A percentile compares a stretch with the other conserved stretches of the same genome.
Conservation (phyloP, 2,797 vertebrate species). For the Brotula barbata region DNA sequence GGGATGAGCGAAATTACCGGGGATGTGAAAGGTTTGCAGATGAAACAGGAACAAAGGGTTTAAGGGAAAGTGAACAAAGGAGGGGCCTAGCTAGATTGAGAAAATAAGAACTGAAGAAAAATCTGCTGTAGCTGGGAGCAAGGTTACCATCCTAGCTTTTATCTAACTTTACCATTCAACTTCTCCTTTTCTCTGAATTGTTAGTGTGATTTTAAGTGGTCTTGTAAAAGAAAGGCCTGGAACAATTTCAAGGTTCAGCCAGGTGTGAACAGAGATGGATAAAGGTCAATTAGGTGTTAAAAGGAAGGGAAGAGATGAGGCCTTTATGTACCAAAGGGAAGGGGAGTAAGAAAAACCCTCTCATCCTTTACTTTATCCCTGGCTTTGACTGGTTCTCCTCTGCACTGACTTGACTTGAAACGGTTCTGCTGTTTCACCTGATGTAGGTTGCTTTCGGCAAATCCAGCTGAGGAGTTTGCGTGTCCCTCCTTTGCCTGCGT, state of each 20-base stretch:
- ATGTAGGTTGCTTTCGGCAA: no score
- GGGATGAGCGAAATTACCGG: conserved; percentile 13
- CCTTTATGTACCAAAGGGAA: conserved; percentile 51
- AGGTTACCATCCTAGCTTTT: conserved; percentile 47
- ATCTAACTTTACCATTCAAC: conserved; percentile 41
- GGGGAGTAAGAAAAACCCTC: conserved; percentile 31
- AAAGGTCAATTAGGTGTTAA: conserved; percentile 64
- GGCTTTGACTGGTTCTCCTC: conserved; percentile 40
- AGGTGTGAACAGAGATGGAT: conserved; percentile 62
- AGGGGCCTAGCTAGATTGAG: conserved; percentile 6
- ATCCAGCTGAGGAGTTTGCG: no score
- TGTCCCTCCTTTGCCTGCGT: no score
- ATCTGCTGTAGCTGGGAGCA: conserved; percentile 22
- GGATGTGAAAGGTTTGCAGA: conserved; percentile 30
- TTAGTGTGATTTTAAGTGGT: conserved; percentile 35
- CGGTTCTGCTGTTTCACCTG: no score
- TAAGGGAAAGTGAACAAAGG: conserved; percentile 6
- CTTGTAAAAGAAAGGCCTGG: conserved; percentile 44
- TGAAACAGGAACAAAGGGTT: conserved; percentile 30
- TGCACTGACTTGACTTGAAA: conserved; percentile 6
- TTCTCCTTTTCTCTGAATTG: background rate
- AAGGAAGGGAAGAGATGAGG: conserved; percentile 45
- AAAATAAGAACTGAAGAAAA: conserved; percentile 9
- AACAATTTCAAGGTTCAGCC: conserved; percentile 61
- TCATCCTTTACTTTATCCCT: conserved; percentile 40